These are phyloP conservation scores for Hemichromis elongatus DNA, from an alignment of 2,113 vertebrate species.

Conservation along the genomic window DNA sequence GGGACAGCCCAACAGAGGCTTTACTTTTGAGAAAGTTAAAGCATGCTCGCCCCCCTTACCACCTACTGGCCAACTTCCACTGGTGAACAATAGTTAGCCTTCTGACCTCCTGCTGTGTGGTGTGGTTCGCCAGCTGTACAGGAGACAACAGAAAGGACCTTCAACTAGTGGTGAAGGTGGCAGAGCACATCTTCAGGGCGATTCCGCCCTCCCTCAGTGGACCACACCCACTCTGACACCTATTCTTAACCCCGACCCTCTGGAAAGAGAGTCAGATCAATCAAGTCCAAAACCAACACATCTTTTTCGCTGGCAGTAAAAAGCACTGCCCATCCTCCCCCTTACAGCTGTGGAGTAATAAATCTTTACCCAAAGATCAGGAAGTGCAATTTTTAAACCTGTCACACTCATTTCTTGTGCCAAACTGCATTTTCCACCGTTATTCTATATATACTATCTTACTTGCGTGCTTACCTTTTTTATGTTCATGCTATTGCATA, in stretches of 20 bases:
- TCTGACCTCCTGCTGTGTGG: not conserved
- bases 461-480: not conserved
- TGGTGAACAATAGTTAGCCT: not conserved
- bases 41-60: not conserved
- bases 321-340: not conserved
- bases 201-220: not conserved
- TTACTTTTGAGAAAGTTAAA: not conserved
- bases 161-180: not conserved
- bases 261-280: not conserved
- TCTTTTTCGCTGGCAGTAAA: not conserved
- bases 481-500: not conserved
- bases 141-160: not conserved
- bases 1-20: not conserved
- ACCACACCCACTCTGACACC: not conserved
- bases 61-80: not conserved
- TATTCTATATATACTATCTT: not conserved
- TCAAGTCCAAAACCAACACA: not conserved
- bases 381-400: not conserved
- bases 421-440: not conserved
- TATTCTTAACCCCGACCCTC: not conserved
- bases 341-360: not conserved
- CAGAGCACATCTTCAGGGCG: not conserved
- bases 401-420: not conserved
- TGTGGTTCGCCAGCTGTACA: not conserved
- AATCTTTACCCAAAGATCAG: not conserved